Conservation (phyloP, 1,140 invertebrate genomes). For the Drosophila malerkotliana region DNA sequence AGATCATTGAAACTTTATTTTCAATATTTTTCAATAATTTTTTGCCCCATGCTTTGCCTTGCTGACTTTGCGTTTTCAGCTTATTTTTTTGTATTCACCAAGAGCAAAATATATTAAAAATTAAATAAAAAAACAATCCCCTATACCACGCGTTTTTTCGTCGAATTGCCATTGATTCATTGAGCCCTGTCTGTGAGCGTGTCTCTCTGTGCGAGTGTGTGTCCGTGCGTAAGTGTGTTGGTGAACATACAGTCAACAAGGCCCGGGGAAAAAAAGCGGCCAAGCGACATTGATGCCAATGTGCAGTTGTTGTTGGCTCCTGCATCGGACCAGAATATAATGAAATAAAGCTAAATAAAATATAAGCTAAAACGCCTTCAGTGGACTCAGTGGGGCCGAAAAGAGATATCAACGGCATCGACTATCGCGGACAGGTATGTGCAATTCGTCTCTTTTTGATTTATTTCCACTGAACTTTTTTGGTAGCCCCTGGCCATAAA, state of each 20-base stretch:
- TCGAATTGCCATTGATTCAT: constrained; percentile 59
- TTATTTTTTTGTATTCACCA: constrained; percentile 24
- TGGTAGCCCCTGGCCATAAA: constrained; percentile 41
- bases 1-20: constrained; percentile 61
- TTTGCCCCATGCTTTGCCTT: constrained; percentile 46
- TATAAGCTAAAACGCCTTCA: constrained; percentile 73
- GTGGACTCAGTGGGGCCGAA: constrained; percentile 54
- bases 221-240: constrained; percentile 27
- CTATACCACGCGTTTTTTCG: constrained; percentile 65
- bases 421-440: constrained; percentile 66
- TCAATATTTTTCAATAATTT: constrained; percentile 64
- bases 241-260: constrained; percentile 36
- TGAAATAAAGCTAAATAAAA: constrained; percentile 52
- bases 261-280: constrained; percentile 62
- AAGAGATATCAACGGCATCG: constrained; percentile 67
- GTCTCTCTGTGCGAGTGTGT: constrained; percentile 31
- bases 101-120: constrained; percentile 22
- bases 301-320: constrained; percentile 49
- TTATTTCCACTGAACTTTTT: constrained; percentile 50
- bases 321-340: constrained; percentile 60
- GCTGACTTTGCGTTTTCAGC: constrained; percentile 63
- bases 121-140: constrained; percentile 22
- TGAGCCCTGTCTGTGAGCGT: constrained; percentile 40
- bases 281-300: constrained; percentile 80
- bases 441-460: constrained; percentile 66